These are phyloP conservation scores for Barbus barbus DNA, from an alignment of 2,113 vertebrate genomes.

Conservation along the genomic window DNA sequence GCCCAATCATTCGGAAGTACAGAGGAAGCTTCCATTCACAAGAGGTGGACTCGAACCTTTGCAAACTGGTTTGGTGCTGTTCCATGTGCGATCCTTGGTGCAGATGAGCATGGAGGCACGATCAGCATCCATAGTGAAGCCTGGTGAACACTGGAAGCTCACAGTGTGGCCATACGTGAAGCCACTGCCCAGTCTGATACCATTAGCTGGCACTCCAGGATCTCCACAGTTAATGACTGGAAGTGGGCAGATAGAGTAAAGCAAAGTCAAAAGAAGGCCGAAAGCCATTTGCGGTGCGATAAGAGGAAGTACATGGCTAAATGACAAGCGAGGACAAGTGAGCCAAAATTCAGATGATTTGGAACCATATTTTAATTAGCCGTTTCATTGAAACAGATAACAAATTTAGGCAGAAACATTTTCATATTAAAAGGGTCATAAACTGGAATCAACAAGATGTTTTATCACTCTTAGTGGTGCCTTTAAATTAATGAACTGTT, in stretches of 20 bases:
- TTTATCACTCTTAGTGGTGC: constrained; percentile 39
- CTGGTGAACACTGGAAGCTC: constrained; percentile 87
- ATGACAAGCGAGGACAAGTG: neutral
- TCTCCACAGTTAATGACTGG: constrained; percentile 96
- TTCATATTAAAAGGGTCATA: constrained; percentile 21
- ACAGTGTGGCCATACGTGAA: constrained; percentile 86
- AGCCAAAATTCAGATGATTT: neutral
- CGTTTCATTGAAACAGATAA: constrained; percentile 6
- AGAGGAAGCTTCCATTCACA: neutral
- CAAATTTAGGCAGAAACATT: constrained; percentile 15
- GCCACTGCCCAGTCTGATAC: constrained; percentile 85
- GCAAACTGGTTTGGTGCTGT: constrained; percentile 89
- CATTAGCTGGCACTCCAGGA: constrained; percentile 91
- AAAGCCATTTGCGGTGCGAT: neutral
- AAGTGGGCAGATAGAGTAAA: neutral
- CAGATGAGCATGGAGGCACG: constrained; percentile 85
- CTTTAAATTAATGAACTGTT: constrained; percentile 43
- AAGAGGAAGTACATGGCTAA: neutral
- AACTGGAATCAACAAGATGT: constrained; percentile 7
- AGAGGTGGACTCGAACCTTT: constrained; percentile 76
- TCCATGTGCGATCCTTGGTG: constrained; percentile 95
- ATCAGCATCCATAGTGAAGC: constrained; percentile 90
- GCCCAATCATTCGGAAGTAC: neutral
- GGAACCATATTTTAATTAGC: constrained; percentile 12
- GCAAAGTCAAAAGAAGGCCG: neutral